phyloP scores from a whole-genome alignment of 2,797 vertebrate species.

The Sarcoramphus papa region DNA sequence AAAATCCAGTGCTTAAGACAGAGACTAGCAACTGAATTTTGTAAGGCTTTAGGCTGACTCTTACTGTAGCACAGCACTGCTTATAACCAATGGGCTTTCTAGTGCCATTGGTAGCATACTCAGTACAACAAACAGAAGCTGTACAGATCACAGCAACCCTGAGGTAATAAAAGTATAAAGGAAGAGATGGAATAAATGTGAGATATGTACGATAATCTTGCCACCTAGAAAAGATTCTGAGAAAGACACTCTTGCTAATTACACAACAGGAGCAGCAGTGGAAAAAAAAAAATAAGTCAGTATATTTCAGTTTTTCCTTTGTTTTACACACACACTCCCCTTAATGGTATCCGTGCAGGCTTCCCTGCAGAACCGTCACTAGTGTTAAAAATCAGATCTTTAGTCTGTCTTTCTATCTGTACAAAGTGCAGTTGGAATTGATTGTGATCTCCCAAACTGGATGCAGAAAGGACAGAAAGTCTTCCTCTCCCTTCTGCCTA shows the following conservation, averaged over 20 bases:
- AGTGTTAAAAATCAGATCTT: slow-evolving; percentile 70
- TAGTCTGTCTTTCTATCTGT: slow-evolving; percentile 61
- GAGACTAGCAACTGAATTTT: slow-evolving; percentile 35
- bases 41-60: slow-evolving; percentile 53
- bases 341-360: not conserved
- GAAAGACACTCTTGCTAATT: slow-evolving; percentile 36
- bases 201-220: not conserved
- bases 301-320: slow-evolving; percentile 37
- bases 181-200: not conserved
- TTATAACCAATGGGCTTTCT: not conserved
- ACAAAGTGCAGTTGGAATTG: slow-evolving; percentile 79
- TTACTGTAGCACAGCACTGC: not conserved
- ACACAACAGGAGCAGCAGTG: slow-evolving; percentile 53
- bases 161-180: slow-evolving; percentile 21
- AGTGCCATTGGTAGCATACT: not conserved
- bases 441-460: slow-evolving; percentile 70
- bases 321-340: slow-evolving; percentile 37
- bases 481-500: not conserved
- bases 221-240: slow-evolving; percentile 3
- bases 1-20: slow-evolving; percentile 45
- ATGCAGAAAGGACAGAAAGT: not conserved
- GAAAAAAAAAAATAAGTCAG: not conserved
- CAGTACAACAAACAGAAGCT: not conserved
- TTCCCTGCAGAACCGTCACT: slow-evolving; percentile 63
- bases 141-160: slow-evolving; percentile 46